Percentiles rank a stretch among this genome's conserved stretches.
Conservation (phyloP, 2,113 vertebrate genomes). For the Siniperca chuatsi region DNA sequence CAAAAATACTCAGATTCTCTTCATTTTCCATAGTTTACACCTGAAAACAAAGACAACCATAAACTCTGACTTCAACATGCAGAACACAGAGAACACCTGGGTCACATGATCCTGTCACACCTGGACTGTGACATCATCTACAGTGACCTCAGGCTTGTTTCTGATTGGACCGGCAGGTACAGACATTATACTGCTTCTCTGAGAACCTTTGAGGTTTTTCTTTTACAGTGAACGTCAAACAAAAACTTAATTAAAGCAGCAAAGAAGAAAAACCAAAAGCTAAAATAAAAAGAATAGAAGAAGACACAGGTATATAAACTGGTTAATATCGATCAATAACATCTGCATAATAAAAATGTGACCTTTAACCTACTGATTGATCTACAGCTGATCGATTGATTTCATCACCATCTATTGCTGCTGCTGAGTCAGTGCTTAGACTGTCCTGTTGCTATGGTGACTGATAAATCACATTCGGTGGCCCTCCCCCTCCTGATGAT, state of each 20-base stretch:
- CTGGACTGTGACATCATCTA: too few species aligned
- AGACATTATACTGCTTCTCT: background rate
- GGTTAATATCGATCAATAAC: constrained; percentile 42
- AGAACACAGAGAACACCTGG: constrained; percentile 11
- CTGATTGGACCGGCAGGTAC: background rate
- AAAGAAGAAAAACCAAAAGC: constrained; percentile 33
- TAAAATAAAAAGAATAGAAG: constrained; percentile 40
- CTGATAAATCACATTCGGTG: background rate
- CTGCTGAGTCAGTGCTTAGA: constrained; percentile 22
- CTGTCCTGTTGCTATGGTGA: constrained; percentile 48
- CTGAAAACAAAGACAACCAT: constrained; percentile 48
- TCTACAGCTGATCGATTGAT: constrained; percentile 22
- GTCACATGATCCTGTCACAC: constrained; percentile 26
- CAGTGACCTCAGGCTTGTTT: background rate
- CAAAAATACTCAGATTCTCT: constrained; percentile 63
- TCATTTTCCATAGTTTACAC: constrained; percentile 35
- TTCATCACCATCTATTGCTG: constrained; percentile 41
- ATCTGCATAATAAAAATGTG: constrained; percentile 43
- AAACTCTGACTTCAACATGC: constrained; percentile 42
- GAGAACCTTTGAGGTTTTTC: too few species aligned
- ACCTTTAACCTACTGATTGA: constrained; percentile 46
- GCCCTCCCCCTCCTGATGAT: background rate
- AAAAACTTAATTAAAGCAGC: constrained; percentile 30
- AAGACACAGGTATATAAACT: constrained; percentile 21
- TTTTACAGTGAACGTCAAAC: constrained; percentile 2